Conservation (phyloP, 2,888 invertebrate species). For the Dusona sp. region DNA sequence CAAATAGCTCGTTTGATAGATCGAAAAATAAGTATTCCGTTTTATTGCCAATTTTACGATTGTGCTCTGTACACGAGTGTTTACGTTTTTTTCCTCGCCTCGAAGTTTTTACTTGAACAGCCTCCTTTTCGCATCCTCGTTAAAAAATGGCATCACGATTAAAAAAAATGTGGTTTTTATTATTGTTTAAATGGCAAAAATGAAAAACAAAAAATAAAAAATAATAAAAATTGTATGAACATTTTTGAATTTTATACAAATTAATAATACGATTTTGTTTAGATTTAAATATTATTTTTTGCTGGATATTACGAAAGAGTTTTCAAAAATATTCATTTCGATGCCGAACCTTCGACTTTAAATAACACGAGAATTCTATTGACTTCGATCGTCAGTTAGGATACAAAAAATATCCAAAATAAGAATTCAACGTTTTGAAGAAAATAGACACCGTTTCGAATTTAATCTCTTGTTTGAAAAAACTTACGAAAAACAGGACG, state of each 20-base stretch:
- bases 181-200: background rate
- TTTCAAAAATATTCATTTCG: too few species aligned
- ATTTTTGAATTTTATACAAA: background rate
- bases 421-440: too few species aligned
- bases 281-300: too few species aligned
- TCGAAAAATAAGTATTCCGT: constrained; percentile 35
- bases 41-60: constrained; percentile 36
- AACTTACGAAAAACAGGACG: background rate
- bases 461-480: too few species aligned
- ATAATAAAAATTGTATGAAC: background rate
- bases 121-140: background rate
- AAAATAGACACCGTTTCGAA: too few species aligned
- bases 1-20: constrained; percentile 22
- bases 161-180: background rate
- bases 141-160: background rate
- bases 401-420: too few species aligned
- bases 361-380: too few species aligned
- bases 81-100: background rate
- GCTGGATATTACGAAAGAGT: too few species aligned
- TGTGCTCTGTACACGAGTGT: background rate
- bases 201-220: too few species aligned
- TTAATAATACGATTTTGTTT: background rate
- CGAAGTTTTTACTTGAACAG: background rate
- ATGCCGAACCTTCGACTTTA: too few species aligned
- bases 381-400: too few species aligned